These are phyloP conservation scores for Magallana ariakensis DNA, from an alignment of 1,140 invertebrate species.

Conservation along the genomic window DNA sequence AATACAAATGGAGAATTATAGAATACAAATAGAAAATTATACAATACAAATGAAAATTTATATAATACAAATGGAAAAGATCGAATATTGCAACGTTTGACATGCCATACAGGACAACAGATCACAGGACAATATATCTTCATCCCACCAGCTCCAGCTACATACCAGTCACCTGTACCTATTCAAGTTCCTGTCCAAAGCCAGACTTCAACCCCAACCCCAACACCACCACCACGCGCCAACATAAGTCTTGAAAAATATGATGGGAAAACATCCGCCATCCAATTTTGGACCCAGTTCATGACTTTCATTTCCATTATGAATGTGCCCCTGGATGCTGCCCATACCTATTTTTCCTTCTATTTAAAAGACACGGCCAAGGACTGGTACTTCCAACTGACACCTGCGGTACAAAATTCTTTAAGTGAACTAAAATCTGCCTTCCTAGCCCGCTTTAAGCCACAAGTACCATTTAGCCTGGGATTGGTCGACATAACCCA, in stretches of 20 bases:
- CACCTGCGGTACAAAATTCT: background rate
- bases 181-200: background rate
- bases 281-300: slow-evolving; percentile 36
- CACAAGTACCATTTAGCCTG: background rate
- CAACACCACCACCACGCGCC: background rate
- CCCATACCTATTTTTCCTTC: background rate
- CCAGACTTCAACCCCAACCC: no score
- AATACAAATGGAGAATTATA: no score
- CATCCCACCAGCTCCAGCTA: background rate
- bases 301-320: slow-evolving; percentile 31
- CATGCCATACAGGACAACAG: no score
- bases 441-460: slow-evolving; percentile 32
- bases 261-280: slow-evolving; percentile 1
- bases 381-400: slow-evolving; percentile 12
- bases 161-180: background rate
- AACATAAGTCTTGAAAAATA: background rate
- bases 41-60: no score
- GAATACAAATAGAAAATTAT: no score
- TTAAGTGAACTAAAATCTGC: background rate
- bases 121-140: background rate
- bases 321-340: background rate
- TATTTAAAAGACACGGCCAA: slow-evolving; percentile 30
- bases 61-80: no score
- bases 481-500: background rate
- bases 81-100: no score